phyloP scores from a whole-genome alignment of 2,888 invertebrate genomes.

The Pristionchus maxplancki region DNA sequence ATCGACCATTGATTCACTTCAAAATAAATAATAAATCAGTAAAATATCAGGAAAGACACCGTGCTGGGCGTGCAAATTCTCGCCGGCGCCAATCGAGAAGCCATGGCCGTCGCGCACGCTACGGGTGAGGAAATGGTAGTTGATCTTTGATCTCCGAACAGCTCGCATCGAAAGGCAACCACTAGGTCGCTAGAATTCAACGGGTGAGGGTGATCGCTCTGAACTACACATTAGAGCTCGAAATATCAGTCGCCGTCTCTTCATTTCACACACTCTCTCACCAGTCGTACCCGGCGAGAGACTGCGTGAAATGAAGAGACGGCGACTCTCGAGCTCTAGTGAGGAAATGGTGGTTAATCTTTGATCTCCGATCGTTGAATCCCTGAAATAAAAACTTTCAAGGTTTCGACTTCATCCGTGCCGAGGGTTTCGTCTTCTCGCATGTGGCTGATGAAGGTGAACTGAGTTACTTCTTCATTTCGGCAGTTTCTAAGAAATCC shows the following conservation, averaged over 20 bases:
- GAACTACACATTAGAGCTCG: no score
- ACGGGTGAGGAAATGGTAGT: constrained; percentile 78
- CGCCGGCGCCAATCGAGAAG: constrained; percentile 87
- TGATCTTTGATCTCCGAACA: neutral
- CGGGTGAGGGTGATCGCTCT: no score
- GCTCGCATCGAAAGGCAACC: no score
- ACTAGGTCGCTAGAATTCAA: no score
- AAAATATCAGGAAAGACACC: constrained; percentile 79
- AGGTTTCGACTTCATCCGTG: constrained; percentile 83
- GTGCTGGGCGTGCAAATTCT: constrained; percentile 83
- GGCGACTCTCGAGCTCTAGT: no score
- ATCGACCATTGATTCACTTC: no score
- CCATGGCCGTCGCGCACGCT: constrained; percentile 86
- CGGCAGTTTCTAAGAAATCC: no score
- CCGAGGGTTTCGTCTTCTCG: constrained; percentile 87
- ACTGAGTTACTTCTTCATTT: no score
- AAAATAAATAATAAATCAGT: constrained; percentile 76
- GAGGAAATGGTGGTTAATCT: neutral
- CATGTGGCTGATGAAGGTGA: constrained; percentile 89
- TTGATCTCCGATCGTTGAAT: neutral
- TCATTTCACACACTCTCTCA: no score
- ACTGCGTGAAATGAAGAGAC: no score
- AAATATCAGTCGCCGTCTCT: no score
- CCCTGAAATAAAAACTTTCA: constrained; percentile 2
- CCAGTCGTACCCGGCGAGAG: no score